Evolutionary conservation across 2,888 invertebrate species (phyloP), one percentile per base, ranked within the genome.

Genomic region (Drosophila kokeensis): DNA sequence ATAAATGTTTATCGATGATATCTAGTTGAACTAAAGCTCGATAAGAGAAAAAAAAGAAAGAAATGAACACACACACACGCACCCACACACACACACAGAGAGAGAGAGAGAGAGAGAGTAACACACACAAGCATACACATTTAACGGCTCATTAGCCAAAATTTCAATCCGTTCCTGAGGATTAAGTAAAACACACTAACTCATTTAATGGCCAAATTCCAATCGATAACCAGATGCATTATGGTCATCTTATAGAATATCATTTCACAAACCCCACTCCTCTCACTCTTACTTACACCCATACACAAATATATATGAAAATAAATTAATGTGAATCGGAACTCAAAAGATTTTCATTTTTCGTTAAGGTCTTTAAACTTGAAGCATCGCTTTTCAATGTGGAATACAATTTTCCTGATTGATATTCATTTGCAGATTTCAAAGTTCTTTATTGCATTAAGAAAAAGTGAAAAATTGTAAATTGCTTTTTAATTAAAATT

Each of bases 1-100:
- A 45, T 42, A 67, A 53, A 62, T 48, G 59, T 67, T 38, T 72
- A 68, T 73, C 79, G 76, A 65, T 70, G 73, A 73, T 61, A 76
- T 67, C 64, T 82, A 81, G 75, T 83, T 83, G 63, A 86, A 83
- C 80, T 86, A 82, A 82, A 68, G 70, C 64, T 82, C 83, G 81
- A 79, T 69, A 64, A 69, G 67, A 61, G 69, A 73, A 68, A 72
- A 68, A 61, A 69, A 60, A 54, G 60, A 63, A 59, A 29, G 49
- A 72, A 55, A 50, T 53, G 29, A 55, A 66, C 36, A 65, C 64
- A 59, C 13, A 65, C 64, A 59, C 13, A 24, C 24, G 60, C 36
- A 65, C 64, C 52, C 13, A 48, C 18, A 55, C 30, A 52, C 1
- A 57, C 34, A 18, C 11, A 50, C 38, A 58, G 24, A 30, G 0